phyloP scores from a whole-genome alignment of 2,888 invertebrate genomes.

The Elegia similella region DNA sequence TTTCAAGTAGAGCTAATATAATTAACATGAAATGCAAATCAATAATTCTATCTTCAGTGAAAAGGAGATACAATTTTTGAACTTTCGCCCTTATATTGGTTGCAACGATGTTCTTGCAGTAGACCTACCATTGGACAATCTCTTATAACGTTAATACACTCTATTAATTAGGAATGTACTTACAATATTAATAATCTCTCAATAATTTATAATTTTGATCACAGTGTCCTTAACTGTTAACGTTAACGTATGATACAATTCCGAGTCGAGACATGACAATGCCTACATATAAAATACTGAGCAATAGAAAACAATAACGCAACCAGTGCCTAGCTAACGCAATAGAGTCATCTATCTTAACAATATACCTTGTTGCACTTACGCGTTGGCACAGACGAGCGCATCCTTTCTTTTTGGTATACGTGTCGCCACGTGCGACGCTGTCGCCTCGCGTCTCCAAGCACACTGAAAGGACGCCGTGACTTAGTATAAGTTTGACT shows the following conservation, averaged over 20 bases:
- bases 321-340: conserved; percentile 69
- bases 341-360: conserved; percentile 73
- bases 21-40: conserved; percentile 62
- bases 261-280: conserved; percentile 64
- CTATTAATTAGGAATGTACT: conserved; percentile 78
- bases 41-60: conserved; percentile 51
- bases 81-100: conserved; percentile 38
- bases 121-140: conserved; percentile 55
- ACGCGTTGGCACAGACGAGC: conserved; percentile 71
- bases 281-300: conserved; percentile 77
- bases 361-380: conserved; percentile 70
- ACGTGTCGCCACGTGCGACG: conserved; percentile 18
- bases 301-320: conserved; percentile 78
- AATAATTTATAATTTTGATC: conserved; percentile 82
- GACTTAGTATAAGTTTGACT: conserved; percentile 73
- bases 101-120: conserved; percentile 24
- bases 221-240: conserved; percentile 80
- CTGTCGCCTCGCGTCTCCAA: conserved; percentile 28
- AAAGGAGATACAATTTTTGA: conserved; percentile 59
- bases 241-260: conserved; percentile 78
- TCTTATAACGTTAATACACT: conserved; percentile 72
- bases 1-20: conserved; percentile 57
- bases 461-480: conserved; percentile 56
- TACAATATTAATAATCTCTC: conserved; percentile 80
- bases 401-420: conserved; percentile 76